Percentiles rank a stretch among this genome's conserved stretches.
These are phyloP conservation scores for Tetragnatha versicolor DNA, from an alignment of 1,140 invertebrate genomes.

Conservation along the genomic window DNA sequence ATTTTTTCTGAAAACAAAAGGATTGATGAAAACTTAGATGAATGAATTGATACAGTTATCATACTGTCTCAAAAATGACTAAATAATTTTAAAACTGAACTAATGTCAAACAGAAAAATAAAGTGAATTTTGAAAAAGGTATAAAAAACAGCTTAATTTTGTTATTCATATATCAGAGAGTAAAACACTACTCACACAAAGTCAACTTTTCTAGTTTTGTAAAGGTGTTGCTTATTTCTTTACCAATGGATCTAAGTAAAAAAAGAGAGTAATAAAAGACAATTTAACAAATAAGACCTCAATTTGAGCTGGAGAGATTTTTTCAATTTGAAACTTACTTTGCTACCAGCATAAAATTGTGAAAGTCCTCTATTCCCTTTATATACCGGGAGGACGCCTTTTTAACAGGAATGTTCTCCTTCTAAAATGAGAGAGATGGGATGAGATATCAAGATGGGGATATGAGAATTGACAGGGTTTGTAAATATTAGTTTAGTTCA, in stretches of 20 bases:
- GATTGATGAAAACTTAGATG: too few species aligned
- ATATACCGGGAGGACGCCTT: background rate
- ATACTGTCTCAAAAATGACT: background rate
- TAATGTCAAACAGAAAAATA: background rate
- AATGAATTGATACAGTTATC: conserved; percentile 21
- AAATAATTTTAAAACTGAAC: background rate
- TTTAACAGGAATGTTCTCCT: background rate
- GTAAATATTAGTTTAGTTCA: too few species aligned
- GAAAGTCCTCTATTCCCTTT: conserved; percentile 78
- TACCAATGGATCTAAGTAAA: conserved; percentile 82
- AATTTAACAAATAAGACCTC: background rate
- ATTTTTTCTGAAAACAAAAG: too few species aligned
- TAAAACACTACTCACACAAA: conserved; percentile 75
- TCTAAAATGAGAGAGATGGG: background rate
- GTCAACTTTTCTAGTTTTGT: conserved; percentile 96
- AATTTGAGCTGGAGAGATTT: background rate
- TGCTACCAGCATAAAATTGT: conserved; percentile 94
- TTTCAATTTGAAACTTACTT: conserved; percentile 64
- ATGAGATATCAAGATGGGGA: background rate
- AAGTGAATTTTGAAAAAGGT: background rate
- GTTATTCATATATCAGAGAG: background rate
- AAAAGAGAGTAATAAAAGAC: conserved; percentile 42
- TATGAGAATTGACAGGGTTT: conserved; percentile 9
- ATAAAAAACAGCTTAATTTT: background rate
- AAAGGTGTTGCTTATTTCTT: conserved; percentile 94